Conservation (phyloP, 1,140 invertebrate genomes). For the Heliconius nattereri region DNA sequence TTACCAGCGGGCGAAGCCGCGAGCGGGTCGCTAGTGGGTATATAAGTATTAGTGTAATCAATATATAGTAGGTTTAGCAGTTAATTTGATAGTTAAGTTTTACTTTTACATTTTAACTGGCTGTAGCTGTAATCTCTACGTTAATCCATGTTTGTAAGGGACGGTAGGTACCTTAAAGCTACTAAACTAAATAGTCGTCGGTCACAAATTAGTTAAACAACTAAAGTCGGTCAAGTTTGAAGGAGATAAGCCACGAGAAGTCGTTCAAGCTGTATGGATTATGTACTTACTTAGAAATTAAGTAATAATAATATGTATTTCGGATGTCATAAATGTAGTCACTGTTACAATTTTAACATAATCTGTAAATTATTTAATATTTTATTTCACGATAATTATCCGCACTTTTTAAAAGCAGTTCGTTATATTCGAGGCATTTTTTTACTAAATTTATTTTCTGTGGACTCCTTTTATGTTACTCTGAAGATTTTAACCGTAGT, state of each 20-base stretch:
- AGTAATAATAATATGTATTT: not conserved
- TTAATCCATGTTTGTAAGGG: conserved; percentile 7
- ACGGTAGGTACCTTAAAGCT: conserved; percentile 15
- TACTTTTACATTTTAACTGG: not conserved
- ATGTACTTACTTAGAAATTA: not conserved
- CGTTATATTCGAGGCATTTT: too few relatives aligned
- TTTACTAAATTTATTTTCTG: too few relatives aligned
- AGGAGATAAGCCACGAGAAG: not conserved
- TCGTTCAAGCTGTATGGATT: not conserved
- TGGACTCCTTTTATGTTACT: too few relatives aligned
- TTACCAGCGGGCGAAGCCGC: too few relatives aligned
- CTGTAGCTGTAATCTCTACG: not conserved
- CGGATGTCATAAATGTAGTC: not conserved
- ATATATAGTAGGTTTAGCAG: too few relatives aligned
- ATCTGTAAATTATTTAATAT: not conserved
- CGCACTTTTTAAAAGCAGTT: too few relatives aligned
- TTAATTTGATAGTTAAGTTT: too few relatives aligned
- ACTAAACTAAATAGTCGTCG: conserved; percentile 8
- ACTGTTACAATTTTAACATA: not conserved
- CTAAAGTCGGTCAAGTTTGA: conserved; percentile 11
- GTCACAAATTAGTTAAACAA: conserved; percentile 5
- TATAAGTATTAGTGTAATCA: too few relatives aligned
- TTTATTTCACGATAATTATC: too few relatives aligned
- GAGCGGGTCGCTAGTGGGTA: too few relatives aligned
- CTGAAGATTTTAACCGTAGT: too few relatives aligned